A percentile compares a stretch with the other conserved stretches of the same genome.
phyloP scores from a whole-genome alignment of 64 coral and sea anemone genomes.

The Dendrophyllia cribrosa region DNA sequence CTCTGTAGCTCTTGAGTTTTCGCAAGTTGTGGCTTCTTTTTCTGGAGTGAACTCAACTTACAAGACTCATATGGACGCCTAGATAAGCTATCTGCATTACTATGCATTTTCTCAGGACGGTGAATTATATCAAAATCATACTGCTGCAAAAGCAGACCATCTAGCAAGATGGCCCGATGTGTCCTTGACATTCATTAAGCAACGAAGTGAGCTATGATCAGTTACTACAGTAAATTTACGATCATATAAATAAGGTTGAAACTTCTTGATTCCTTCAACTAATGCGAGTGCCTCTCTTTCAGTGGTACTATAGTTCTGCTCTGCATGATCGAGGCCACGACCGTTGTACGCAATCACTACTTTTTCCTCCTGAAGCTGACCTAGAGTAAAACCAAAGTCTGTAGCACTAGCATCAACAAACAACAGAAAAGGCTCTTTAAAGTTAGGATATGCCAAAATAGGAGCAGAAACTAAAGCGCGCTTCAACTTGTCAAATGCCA shows the following conservation, averaged over 20 bases:
- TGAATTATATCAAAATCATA: conserved; percentile 42
- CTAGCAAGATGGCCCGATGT: background rate
- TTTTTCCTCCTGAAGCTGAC: too few relatives aligned
- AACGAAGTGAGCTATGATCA: background rate
- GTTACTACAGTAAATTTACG: background rate
- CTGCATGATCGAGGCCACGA: background rate
- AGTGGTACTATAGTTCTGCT: conserved; percentile 6
- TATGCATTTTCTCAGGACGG: background rate
- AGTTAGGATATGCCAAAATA: conserved; percentile 40
- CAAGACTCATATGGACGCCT: background rate
- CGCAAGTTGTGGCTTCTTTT: background rate
- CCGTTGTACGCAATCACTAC: conserved; percentile 39
- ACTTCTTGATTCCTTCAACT: conserved; percentile 25
- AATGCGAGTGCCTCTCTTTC: conserved; percentile 24
- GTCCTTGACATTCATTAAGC: background rate
- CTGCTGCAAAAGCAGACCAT: background rate
- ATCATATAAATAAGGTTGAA: conserved; percentile 5
- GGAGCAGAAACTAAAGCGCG: conserved; percentile 6
- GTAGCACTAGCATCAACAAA: conserved; percentile 6
- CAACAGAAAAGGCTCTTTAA: conserved; percentile 1
- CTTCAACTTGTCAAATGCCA: conserved; percentile 26
- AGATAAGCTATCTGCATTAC: conserved; percentile 10
- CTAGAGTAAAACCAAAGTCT: too few relatives aligned
- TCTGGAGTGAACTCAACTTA: background rate
- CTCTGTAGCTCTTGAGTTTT: background rate